These are phyloP conservation scores for Poeciliopsis turrubarensis DNA, from an alignment of 2,113 vertebrate species.

Conservation along the genomic window DNA sequence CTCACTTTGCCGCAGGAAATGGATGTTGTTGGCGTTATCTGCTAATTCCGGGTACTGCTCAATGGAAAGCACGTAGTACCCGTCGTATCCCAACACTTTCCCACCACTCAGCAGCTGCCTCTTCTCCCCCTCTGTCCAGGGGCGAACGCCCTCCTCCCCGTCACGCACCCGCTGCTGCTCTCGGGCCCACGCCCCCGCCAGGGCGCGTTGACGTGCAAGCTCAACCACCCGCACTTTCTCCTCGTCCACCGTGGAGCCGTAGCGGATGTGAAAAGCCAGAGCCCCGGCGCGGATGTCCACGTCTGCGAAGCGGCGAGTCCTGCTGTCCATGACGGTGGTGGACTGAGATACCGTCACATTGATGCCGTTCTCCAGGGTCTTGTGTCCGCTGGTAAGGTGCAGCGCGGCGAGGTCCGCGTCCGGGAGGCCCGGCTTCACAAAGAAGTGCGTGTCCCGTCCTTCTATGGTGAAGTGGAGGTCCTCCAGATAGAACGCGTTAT, in stretches of 20 bases:
- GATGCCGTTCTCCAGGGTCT: slow-evolving; percentile 94
- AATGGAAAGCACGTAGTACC: slow-evolving; percentile 98
- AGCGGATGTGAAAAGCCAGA: slow-evolving; percentile 93
- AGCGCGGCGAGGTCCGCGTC: slow-evolving; percentile 93
- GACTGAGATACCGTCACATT: slow-evolving; percentile 97
- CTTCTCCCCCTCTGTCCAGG: slow-evolving; percentile 98
- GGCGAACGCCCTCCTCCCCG: slow-evolving; percentile 92
- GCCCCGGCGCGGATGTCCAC: slow-evolving; percentile 92
- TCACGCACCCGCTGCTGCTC: slow-evolving; percentile 94
- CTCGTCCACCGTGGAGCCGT: slow-evolving; percentile 94
- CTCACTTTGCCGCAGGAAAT: slow-evolving; percentile 98
- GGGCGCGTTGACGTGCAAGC: slow-evolving; percentile 92
- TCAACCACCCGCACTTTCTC: slow-evolving; percentile 95
- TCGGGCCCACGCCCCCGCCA: slow-evolving; percentile 90
- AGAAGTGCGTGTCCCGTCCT: slow-evolving; percentile 95
- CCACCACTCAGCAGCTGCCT: slow-evolving; percentile 95
- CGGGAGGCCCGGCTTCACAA: slow-evolving; percentile 93
- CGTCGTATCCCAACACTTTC: slow-evolving; percentile 95
- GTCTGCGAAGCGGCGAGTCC: slow-evolving; percentile 97
- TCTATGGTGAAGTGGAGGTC: slow-evolving; percentile 95
- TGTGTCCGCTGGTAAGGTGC: slow-evolving; percentile 92
- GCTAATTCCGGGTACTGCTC: slow-evolving; percentile 99
- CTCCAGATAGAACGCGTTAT: slow-evolving; percentile 95
- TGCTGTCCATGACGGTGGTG: slow-evolving; percentile 93
- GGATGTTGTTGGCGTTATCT: slow-evolving; percentile 96